phyloP scores from a whole-genome alignment of 2,888 invertebrate species.

The Cremastobaeus sp. region DNA sequence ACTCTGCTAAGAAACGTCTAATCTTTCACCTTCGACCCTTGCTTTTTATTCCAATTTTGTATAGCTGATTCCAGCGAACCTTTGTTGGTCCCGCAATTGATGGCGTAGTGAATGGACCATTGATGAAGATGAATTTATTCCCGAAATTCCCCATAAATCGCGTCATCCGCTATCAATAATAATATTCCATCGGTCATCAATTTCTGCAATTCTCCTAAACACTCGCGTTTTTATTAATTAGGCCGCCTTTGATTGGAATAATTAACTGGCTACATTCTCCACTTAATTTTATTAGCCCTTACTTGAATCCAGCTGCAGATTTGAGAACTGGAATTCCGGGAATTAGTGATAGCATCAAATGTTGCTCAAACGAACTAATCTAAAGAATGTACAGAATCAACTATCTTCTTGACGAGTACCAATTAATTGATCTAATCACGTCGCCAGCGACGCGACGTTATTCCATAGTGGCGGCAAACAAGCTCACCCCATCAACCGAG shows the following conservation, averaged over 20 bases:
- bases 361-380: slow-evolving; percentile 31
- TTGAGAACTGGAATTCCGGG: slow-evolving; percentile 9
- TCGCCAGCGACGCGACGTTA: slow-evolving; percentile 46
- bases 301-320: too few relatives aligned
- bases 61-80: background rate
- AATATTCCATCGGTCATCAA: too few relatives aligned
- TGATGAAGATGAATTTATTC: too few relatives aligned
- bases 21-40: slow-evolving; percentile 30
- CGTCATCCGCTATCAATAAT: too few relatives aligned
- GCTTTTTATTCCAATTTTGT: slow-evolving; percentile 15
- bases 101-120: too few relatives aligned
- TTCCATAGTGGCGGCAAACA: slow-evolving; percentile 39
- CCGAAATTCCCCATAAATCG: too few relatives aligned
- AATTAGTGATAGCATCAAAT: slow-evolving; percentile 27
- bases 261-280: too few relatives aligned
- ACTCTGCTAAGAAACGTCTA: slow-evolving; percentile 11
- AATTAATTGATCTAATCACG: slow-evolving; percentile 57
- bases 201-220: too few relatives aligned
- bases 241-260: too few relatives aligned
- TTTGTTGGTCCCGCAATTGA: too few relatives aligned
- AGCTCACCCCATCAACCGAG: slow-evolving; percentile 26
- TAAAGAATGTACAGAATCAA: slow-evolving; percentile 47
- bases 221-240: too few relatives aligned
- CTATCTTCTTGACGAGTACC: slow-evolving; percentile 35
- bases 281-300: too few relatives aligned